Conservation (phyloP, 2,113 vertebrate species). For the Heterotis niloticus region DNA sequence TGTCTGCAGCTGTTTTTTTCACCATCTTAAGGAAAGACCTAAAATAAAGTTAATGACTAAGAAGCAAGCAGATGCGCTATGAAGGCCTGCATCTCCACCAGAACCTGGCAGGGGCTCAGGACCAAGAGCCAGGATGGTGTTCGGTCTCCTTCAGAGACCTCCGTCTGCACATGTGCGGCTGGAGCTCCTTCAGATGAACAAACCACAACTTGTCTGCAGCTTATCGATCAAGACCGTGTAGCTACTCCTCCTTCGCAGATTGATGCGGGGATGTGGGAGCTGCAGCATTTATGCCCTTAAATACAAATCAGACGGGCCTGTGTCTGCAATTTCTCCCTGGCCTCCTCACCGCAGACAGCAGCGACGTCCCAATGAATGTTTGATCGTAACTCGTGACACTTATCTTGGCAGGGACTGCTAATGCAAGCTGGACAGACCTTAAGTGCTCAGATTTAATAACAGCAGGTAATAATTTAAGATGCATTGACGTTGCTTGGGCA, state of each 20-base stretch:
- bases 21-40: too few species aligned
- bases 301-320: conserved; percentile 22
- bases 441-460: conserved; percentile 48
- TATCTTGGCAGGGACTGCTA: conserved; percentile 7
- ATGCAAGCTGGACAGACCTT: conserved; percentile 26
- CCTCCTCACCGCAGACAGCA: not conserved
- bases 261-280: not conserved
- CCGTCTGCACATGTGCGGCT: not conserved
- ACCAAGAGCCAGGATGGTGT: not conserved
- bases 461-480: conserved; percentile 49
- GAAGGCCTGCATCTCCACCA: too few species aligned
- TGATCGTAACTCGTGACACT: not conserved
- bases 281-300: conserved; percentile 17
- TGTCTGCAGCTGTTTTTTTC: too few species aligned
- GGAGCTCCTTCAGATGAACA: not conserved
- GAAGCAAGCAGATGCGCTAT: too few species aligned
- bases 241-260: not conserved
- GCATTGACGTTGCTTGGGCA: conserved; percentile 37
- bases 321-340: conserved; percentile 19
- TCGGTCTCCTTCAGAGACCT: not conserved
- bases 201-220: not conserved
- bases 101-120: too few species aligned
- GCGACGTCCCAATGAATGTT: not conserved
- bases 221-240: conserved; percentile 11
- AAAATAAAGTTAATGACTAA: too few species aligned